Base-by-base conservation (phyloP, 2,797 vertebrate genomes). In the Nannoperca obscura region DNA sequence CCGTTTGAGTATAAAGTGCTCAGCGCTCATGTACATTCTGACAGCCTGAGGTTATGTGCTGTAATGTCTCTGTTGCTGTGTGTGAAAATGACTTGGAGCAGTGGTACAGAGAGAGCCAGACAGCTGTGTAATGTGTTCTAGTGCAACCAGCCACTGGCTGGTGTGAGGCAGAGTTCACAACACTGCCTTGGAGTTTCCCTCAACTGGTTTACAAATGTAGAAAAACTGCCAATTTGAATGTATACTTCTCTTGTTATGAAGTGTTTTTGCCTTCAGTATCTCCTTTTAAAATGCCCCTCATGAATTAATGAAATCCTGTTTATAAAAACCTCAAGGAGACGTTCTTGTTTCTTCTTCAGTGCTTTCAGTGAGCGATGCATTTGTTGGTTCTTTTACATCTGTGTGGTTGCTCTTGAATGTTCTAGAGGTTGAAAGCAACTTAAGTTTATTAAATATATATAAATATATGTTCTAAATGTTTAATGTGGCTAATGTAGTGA, bases 31-130 rank as follows among this genome's bases (percentile, higher is more conserved):
- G 46, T 65, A 74, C 71, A 75, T 64, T 67, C 54, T 76, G 64
- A 59, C 57, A 59, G 77, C 73, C 74, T 38, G 32, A 69, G 78
- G 80, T 78, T 74, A 69, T 70, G 59, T 78, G 42, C 63, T 72
- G 40, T 67, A 50, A 63, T 55, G 68, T 70, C 52, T 84, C 50
- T 61, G n/a, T 70, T 17, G 84, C 42, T 59, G n/a, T 60, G 64
- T 49, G 36, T 55, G 62, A 74, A 32, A 58, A 11, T 54, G 82
- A 55, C 61, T 69, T 10, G 20, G 24, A 27, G 61, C 59, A 47
- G 36, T 7, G 3, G 14, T 42, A 36, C 14, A 63, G 47, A 12
- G 64, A 66, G 61, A 74, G 19, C 2, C 44, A 82, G 78, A 62
- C 55, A 57, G 62, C 63, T 76, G 71, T 71, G 38, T 67, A 53